Conservation (phyloP, 2,888 invertebrate genomes). For the Ornithoptera priamus region DNA sequence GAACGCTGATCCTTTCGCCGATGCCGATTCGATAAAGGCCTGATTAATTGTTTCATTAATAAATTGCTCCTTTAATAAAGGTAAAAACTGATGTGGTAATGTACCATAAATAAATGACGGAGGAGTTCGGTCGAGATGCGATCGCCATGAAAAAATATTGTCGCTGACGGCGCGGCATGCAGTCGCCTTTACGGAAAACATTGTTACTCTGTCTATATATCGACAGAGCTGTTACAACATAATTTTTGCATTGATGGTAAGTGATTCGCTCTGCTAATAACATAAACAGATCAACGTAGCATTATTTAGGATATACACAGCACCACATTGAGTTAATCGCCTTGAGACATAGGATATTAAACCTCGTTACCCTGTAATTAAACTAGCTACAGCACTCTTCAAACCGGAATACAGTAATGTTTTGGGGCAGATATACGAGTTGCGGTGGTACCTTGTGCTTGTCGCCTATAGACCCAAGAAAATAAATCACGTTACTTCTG, state of each 20-base stretch:
- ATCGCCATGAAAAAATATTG: constrained; percentile 61
- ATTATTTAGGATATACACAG: too few relatives aligned
- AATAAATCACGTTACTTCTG: too few relatives aligned
- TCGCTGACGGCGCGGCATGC: constrained; percentile 57
- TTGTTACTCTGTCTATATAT: constrained; percentile 35
- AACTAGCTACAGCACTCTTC: too few relatives aligned
- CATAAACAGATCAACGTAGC: too few relatives aligned
- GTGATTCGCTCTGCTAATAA: too few relatives aligned
- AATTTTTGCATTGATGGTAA: not conserved
- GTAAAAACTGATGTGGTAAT: constrained; percentile 53
- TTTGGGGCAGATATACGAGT: too few relatives aligned
- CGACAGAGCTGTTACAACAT: constrained; percentile 11
- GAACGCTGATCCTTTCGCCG: constrained; percentile 35
- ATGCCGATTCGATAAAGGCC: constrained; percentile 58
- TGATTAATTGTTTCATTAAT: constrained; percentile 76
- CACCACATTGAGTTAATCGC: too few relatives aligned
- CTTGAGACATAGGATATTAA: too few relatives aligned
- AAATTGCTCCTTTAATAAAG: constrained; percentile 70
- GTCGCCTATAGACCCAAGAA: too few relatives aligned
- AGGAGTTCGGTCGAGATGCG: constrained; percentile 42
- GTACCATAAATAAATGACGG: constrained; percentile 55
- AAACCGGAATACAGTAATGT: too few relatives aligned
- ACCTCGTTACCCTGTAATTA: too few relatives aligned
- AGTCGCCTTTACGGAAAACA: constrained; percentile 50
- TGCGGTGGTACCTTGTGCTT: too few relatives aligned